Percentiles rank a stretch among this genome's conserved stretches.
phyloP scores from a whole-genome alignment of 2,113 vertebrate genomes.

The Hemicordylus capensis region DNA sequence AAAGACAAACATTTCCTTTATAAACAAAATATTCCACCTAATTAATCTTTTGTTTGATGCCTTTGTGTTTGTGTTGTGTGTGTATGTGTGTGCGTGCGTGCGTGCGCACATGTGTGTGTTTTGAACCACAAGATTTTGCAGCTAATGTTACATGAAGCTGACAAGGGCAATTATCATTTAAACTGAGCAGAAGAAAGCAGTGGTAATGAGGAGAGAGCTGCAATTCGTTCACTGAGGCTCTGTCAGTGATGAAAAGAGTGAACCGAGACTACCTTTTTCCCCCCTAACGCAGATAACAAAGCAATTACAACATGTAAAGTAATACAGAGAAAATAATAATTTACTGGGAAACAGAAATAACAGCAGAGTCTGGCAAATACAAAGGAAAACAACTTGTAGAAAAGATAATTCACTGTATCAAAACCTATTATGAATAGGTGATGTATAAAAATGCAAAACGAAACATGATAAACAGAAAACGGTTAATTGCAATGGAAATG shows the following conservation, averaged over 20 bases:
- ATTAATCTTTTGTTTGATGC: conserved; percentile 59
- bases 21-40: conserved; percentile 71
- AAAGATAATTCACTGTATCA: conserved; percentile 69
- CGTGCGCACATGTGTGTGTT: background rate
- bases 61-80: conserved; percentile 1
- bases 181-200: conserved; percentile 71
- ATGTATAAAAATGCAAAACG: conserved; percentile 36
- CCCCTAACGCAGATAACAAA: conserved; percentile 73
- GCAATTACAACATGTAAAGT: conserved; percentile 73
- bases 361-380: conserved; percentile 50
- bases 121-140: conserved; percentile 62
- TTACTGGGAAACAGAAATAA: conserved; percentile 65
- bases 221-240: conserved; percentile 57
- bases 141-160: conserved; percentile 67
- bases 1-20: conserved; percentile 71
- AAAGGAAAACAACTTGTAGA: conserved; percentile 63
- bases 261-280: conserved; percentile 66
- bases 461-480: conserved; percentile 13
- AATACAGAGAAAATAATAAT: conserved; percentile 74
- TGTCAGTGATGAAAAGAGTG: conserved; percentile 66
- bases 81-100: background rate
- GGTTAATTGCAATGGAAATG: background rate
- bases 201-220: conserved; percentile 67
- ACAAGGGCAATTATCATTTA: conserved; percentile 76
- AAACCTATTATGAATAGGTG: conserved; percentile 63